phyloP scores from a whole-genome alignment of 2,888 invertebrate species.

The Hyalella azteca region DNA sequence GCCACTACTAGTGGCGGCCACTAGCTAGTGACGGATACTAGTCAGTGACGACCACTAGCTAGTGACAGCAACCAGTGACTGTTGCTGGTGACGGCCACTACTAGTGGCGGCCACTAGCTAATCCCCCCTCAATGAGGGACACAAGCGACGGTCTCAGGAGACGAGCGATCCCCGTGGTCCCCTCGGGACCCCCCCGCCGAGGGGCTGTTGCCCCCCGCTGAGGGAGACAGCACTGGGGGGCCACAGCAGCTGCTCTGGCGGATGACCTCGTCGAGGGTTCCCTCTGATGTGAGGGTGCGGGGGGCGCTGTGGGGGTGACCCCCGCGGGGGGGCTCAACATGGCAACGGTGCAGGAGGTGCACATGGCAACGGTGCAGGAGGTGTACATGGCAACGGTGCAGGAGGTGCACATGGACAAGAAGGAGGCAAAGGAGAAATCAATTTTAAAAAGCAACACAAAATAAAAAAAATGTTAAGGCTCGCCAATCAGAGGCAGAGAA shows the following conservation, averaged over 20 bases:
- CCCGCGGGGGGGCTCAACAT: neutral
- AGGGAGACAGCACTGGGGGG: conserved; percentile 21
- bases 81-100: no score
- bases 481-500: no score
- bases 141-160: neutral
- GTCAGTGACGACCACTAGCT: no score
- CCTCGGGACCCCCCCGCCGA: neutral
- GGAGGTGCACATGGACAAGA: neutral
- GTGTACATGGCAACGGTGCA: conserved; percentile 3
- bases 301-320: neutral
- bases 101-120: no score
- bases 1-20: no score
- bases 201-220: neutral
- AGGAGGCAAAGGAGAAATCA: neutral
- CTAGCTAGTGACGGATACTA: no score
- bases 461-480: neutral
- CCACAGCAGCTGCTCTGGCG: neutral
- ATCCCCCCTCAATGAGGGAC: no score
- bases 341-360: neutral
- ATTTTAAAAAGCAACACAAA: neutral
- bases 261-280: conserved; percentile 13
- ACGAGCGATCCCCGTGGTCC: neutral
- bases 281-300: neutral
- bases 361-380: conserved; percentile 12
- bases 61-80: no score